Evolutionary conservation across 2,888 invertebrate species (phyloP).

Genomic region (Prosapia bicincta): DNA sequence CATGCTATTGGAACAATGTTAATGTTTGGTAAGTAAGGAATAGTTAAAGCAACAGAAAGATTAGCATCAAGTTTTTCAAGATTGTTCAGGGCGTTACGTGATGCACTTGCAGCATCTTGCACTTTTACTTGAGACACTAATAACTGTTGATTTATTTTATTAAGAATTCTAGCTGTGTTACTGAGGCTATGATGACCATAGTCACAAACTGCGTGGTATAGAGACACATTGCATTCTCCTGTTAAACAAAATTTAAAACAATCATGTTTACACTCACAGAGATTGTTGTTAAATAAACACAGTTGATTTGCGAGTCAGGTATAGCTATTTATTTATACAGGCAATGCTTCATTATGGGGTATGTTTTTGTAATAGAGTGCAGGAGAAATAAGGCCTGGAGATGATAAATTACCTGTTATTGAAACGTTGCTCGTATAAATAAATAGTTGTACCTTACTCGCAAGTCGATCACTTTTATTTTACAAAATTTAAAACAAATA

Average conservation of each 20-base stretch:
- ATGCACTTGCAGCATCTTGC: slow-evolving; percentile 12
- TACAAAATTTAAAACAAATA: not conserved
- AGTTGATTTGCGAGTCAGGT: too few relatives aligned
- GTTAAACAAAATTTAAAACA: not conserved
- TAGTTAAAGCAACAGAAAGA: slow-evolving; percentile 1
- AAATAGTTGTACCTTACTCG: too few relatives aligned
- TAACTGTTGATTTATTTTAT: slow-evolving; percentile 14
- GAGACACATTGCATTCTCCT: slow-evolving; percentile 20
- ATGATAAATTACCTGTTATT: too few relatives aligned
- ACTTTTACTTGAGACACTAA: slow-evolving; percentile 17
- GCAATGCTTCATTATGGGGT: too few relatives aligned
- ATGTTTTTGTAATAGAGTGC: not conserved
- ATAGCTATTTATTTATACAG: too few relatives aligned
- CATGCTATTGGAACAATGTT: slow-evolving; percentile 1
- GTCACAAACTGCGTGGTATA: not conserved
- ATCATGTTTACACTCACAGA: too few relatives aligned
- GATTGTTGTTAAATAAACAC: too few relatives aligned
- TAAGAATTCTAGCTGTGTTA: slow-evolving; percentile 10
- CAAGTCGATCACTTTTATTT: too few relatives aligned
- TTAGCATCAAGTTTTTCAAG: slow-evolving; percentile 10
- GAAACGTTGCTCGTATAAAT: too few relatives aligned
- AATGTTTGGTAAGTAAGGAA: slow-evolving; percentile 19
- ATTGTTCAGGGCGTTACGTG: not conserved
- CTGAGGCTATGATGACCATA: not conserved
- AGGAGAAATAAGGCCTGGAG: too few relatives aligned